phyloP scores from a whole-genome alignment of 1,140 invertebrate genomes.

The Ooceraea biroi region DNA sequence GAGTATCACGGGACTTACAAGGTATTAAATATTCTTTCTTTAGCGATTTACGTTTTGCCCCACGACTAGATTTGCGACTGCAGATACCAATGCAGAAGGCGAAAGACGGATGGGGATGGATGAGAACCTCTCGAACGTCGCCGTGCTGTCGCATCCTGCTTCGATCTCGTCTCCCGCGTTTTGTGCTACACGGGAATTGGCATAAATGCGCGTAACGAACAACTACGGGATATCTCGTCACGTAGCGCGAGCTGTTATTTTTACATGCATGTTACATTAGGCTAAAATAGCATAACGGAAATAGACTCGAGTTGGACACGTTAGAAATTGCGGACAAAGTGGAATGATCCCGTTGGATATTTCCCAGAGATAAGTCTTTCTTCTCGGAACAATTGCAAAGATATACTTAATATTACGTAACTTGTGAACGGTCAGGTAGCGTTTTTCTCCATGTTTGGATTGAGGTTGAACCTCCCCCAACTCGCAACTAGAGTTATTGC shows the following conservation, averaged over 20 bases:
- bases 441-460: too few species aligned
- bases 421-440: neutral
- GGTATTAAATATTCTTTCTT: conserved; percentile 42
- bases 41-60: neutral
- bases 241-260: too few species aligned
- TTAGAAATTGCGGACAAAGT: neutral
- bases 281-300: conserved; percentile 11
- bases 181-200: conserved; percentile 37
- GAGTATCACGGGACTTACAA: conserved; percentile 78
- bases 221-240: too few species aligned
- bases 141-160: conserved; percentile 56
- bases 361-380: neutral
- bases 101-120: neutral
- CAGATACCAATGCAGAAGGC: too few species aligned
- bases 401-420: conserved; percentile 39
- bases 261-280: neutral
- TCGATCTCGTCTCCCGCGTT: conserved; percentile 25
- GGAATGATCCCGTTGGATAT: conserved; percentile 18
- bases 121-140: conserved; percentile 47
- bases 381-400: conserved; percentile 25
- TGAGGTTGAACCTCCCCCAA: too few species aligned
- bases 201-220: conserved; percentile 51
- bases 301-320: conserved; percentile 8
- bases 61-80: too few species aligned
- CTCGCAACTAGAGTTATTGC: too few species aligned